Conservation (phyloP, 1,140 invertebrate genomes). For the Drosophila leontia region DNA sequence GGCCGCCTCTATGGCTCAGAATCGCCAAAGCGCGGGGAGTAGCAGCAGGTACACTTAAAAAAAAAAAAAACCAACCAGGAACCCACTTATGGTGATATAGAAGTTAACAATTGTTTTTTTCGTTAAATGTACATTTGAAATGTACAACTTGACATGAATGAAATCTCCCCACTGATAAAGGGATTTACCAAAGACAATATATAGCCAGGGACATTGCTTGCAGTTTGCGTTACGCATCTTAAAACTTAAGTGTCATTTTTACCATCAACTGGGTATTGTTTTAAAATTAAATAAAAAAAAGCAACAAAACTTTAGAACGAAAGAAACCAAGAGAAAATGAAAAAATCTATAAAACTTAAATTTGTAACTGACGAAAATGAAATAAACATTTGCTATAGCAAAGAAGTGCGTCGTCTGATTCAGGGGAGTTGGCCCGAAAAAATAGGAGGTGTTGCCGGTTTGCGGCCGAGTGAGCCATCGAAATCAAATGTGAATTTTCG, state of each 20-base stretch:
- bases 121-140: not conserved
- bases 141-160: not conserved
- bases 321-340: not conserved
- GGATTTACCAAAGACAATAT: not conserved
- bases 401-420: not conserved
- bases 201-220: not conserved
- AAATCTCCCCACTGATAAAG: not conserved
- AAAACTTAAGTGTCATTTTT: not conserved
- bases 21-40: too few species aligned
- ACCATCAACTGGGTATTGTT: not conserved
- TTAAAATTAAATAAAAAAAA: not conserved
- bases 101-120: not conserved
- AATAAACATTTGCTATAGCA: not conserved
- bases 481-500: conserved; percentile 48
- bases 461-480: not conserved
- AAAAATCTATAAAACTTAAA: not conserved
- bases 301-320: too few species aligned
- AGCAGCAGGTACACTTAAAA: not conserved
- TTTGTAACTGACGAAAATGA: not conserved
- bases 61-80: not conserved
- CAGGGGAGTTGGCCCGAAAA: not conserved
- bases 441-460: not conserved
- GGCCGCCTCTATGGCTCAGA: not conserved
- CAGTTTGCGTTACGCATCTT: not conserved
- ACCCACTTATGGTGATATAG: not conserved